Evolutionary conservation across 1,140 invertebrate genomes (phyloP).

Genomic region (Zaprionus ornatus): DNA sequence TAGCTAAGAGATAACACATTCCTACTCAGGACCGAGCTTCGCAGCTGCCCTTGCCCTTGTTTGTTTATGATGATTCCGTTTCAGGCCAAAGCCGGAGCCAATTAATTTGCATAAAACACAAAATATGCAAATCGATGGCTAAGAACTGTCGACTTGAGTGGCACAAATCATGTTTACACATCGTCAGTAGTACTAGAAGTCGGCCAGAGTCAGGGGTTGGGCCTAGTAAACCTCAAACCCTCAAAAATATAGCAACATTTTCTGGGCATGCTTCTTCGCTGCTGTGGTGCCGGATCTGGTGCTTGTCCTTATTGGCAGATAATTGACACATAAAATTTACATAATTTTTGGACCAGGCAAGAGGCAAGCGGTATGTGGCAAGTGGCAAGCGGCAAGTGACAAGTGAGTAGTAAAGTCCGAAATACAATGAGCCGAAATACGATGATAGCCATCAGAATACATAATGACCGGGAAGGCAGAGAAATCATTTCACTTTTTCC

Average conservation of each 20-base stretch:
- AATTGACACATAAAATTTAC: conserved; percentile 82
- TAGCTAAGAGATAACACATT: conserved; percentile 8
- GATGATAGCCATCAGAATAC: conserved; percentile 71
- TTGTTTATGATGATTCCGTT: conserved; percentile 21
- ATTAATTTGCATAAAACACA: conserved; percentile 70
- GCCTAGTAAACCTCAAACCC: conserved; percentile 59
- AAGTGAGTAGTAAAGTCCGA: conserved; percentile 56
- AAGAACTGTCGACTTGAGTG: conserved; percentile 62
- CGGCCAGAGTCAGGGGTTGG: conserved; percentile 7
- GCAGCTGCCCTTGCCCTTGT: conserved; percentile 23
- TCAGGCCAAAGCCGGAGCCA: conserved; percentile 18
- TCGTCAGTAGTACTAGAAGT: conserved; percentile 39
- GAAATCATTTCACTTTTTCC: conserved; percentile 73
- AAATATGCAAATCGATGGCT: conserved; percentile 66
- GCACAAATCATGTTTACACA: conserved; percentile 80
- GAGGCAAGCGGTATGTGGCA: conserved; percentile 43
- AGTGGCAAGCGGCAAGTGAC: conserved; percentile 34
- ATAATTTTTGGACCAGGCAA: conserved; percentile 68
- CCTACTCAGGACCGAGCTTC: not conserved
- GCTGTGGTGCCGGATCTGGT: conserved; percentile 1
- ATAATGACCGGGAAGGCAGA: conserved; percentile 63
- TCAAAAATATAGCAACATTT: conserved; percentile 32
- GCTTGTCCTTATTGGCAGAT: conserved; percentile 77
- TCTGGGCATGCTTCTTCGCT: not conserved
- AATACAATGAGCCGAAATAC: conserved; percentile 24